Percentiles rank a stretch among this genome's conserved stretches.
phyloP scores from a whole-genome alignment of 2,888 invertebrate species.

The Lysandra bellargus region DNA sequence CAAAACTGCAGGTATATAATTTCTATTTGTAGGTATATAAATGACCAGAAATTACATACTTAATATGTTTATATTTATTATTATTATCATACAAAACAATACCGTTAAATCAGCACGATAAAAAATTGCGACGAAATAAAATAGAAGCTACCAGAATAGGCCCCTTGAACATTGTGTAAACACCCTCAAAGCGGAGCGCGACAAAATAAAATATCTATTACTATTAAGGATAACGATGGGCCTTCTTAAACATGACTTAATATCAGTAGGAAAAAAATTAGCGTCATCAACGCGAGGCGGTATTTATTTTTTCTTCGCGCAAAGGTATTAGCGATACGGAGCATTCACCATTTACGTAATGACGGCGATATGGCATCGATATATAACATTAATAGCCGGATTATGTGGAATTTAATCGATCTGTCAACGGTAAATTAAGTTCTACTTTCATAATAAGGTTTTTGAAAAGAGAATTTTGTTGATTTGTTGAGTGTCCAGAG shows the following conservation, averaged over 20 bases:
- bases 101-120: not conserved
- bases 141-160: constrained; percentile 44
- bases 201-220: constrained; percentile 81
- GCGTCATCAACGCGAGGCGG: constrained; percentile 63
- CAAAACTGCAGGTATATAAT: no score
- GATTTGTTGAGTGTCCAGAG: no score
- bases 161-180: constrained; percentile 66
- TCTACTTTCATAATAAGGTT: not conserved
- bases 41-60: no score
- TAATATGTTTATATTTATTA: no score
- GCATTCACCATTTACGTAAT: constrained; percentile 42
- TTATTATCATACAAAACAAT: no score
- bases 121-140: not conserved
- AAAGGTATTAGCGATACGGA: constrained; percentile 49
- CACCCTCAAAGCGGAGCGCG: constrained; percentile 71
- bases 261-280: constrained; percentile 79
- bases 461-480: no score
- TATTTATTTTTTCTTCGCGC: constrained; percentile 48
- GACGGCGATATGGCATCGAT: constrained; percentile 29
- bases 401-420: not conserved
- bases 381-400: constrained; percentile 7
- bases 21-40: no score
- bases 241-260: constrained; percentile 81
- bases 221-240: constrained; percentile 79
- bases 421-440: not conserved